phyloP scores from a whole-genome alignment of 53 echinoderm and acorn worm species.

The Luidia sarsii region DNA sequence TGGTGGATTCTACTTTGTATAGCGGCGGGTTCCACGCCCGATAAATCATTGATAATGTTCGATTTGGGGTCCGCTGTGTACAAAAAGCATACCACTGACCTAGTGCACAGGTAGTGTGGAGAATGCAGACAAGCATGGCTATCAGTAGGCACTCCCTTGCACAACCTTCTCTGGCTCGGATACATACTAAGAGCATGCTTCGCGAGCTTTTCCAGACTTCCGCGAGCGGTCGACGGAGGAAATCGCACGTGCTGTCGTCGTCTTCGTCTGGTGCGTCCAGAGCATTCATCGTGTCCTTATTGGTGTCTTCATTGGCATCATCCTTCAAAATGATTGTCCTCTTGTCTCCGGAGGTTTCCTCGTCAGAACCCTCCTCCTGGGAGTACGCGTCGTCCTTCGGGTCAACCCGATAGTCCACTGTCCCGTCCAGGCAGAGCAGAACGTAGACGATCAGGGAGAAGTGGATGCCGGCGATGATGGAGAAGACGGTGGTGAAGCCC shows the following conservation, averaged over 20 bases:
- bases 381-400: not conserved
- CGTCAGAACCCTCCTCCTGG: not conserved
- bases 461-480: constrained; percentile 48
- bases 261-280: too few relatives aligned
- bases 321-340: not conserved
- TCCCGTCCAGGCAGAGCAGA: constrained; percentile 60
- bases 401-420: not conserved
- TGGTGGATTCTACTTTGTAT: too few relatives aligned
- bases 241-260: not conserved
- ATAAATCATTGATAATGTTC: too few relatives aligned
- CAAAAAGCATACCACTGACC: too few relatives aligned
- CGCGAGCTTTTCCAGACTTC: constrained; percentile 35
- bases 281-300: not conserved
- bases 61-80: too few relatives aligned
- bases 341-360: not conserved
- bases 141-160: constrained; percentile 72
- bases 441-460: constrained; percentile 61
- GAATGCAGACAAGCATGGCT: constrained; percentile 51
- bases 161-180: constrained; percentile 60
- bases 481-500: constrained; percentile 67
- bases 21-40: too few relatives aligned
- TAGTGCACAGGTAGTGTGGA: constrained; percentile 62
- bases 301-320: not conserved
- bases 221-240: not conserved
- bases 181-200: constrained; percentile 50